Conservation (phyloP, 2,113 vertebrate species). For the Gadus macrocephalus region DNA sequence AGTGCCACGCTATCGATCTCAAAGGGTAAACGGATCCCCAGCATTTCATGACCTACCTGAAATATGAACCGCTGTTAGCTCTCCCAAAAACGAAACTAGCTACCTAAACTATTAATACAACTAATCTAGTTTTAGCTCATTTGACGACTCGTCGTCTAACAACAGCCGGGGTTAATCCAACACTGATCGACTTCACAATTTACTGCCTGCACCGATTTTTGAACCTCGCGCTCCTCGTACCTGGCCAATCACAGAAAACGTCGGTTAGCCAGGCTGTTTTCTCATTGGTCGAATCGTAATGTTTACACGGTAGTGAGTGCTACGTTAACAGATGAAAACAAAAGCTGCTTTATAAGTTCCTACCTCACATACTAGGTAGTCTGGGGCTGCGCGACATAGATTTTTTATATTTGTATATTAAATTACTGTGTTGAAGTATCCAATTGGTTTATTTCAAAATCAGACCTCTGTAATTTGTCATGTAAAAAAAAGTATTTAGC, state of each 20-base stretch:
- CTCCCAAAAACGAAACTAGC: not conserved
- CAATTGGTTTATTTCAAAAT: too few species aligned
- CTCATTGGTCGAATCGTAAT: slow-evolving; percentile 39
- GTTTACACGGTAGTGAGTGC: not conserved
- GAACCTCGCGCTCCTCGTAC: slow-evolving; percentile 59
- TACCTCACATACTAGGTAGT: not conserved
- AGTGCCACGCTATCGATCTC: too few species aligned
- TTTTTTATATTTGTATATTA: too few species aligned
- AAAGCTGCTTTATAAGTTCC: not conserved
- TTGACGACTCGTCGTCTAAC: not conserved
- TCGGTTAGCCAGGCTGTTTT: not conserved
- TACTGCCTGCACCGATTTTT: slow-evolving; percentile 45
- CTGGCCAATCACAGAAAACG: slow-evolving; percentile 43
- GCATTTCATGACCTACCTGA: not conserved
- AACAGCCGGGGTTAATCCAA: not conserved
- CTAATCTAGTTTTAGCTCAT: not conserved
- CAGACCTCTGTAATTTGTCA: too few species aligned
- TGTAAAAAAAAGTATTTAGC: too few species aligned
- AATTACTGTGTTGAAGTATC: too few species aligned
- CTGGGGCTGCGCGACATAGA: too few species aligned
- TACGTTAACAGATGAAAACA: not conserved
- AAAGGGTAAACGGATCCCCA: too few species aligned
- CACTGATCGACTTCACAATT: not conserved
- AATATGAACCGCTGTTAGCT: not conserved
- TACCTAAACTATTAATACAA: not conserved